phyloP scores from a whole-genome alignment of 2,888 invertebrate species.

The Eupithecia exiguata region DNA sequence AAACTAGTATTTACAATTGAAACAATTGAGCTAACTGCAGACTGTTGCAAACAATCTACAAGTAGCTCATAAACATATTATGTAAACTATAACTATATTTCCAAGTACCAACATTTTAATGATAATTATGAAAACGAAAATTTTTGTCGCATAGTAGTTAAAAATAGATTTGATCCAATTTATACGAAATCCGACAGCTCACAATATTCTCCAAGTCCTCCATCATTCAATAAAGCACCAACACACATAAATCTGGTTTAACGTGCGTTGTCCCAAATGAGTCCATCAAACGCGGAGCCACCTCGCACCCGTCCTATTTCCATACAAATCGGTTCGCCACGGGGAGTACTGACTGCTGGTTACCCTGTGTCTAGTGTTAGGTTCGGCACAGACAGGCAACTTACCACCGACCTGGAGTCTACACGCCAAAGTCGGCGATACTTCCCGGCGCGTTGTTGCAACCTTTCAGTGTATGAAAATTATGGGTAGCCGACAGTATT shows the following conservation, averaged over 20 bases:
- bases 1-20: no score
- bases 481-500: background rate
- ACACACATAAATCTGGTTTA: conserved; percentile 78
- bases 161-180: background rate
- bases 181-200: background rate
- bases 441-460: background rate
- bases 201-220: conserved; percentile 8
- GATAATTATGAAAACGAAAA: no score
- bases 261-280: conserved; percentile 77
- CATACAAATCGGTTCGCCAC: conserved; percentile 81
- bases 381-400: background rate
- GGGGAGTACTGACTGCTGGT: conserved; percentile 49
- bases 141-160: background rate
- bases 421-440: background rate
- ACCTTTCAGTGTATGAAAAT: background rate
- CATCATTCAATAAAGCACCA: conserved; percentile 76
- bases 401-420: background rate
- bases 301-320: conserved; percentile 75
- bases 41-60: no score
- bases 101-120: no score
- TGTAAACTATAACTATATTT: no score
- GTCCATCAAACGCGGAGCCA: conserved; percentile 73
- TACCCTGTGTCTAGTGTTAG: conserved; percentile 11
- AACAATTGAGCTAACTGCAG: no score
- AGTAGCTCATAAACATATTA: no score